Conservation (phyloP, 2,888 invertebrate genomes). For the Netelia fuscicornis region DNA sequence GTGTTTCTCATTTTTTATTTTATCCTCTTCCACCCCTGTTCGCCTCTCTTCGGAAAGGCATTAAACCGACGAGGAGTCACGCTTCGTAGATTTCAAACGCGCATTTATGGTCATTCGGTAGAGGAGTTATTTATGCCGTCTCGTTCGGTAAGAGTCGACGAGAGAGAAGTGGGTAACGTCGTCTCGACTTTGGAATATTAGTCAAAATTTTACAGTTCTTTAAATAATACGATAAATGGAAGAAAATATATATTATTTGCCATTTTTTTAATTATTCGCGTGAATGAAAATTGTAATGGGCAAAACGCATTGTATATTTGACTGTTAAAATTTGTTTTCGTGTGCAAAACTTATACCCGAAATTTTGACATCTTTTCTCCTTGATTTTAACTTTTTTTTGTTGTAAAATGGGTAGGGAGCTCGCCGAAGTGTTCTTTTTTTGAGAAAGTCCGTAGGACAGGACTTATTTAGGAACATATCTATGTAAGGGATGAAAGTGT, state of each 20-base stretch:
- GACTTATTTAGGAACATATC: constrained; percentile 8
- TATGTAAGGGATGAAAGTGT: constrained; percentile 51
- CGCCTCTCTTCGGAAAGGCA: constrained; percentile 73
- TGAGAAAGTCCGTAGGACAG: constrained; percentile 23
- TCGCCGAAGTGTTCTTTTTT: background rate
- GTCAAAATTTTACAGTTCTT: background rate
- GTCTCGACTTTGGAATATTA: constrained; percentile 34
- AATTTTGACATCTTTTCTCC: background rate
- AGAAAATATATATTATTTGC: too few species aligned
- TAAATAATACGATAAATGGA: too few species aligned
- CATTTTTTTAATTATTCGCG: too few species aligned
- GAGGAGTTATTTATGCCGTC: constrained; percentile 79
- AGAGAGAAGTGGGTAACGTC: constrained; percentile 32
- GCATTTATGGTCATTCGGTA: constrained; percentile 80
- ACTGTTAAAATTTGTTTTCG: too few species aligned
- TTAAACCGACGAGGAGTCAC: constrained; percentile 78
- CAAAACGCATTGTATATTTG: too few species aligned
- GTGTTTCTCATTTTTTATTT: constrained; percentile 73
- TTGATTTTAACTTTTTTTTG: background rate
- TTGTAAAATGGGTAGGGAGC: background rate
- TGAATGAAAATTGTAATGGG: too few species aligned
- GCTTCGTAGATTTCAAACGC: constrained; percentile 81
- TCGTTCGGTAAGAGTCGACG: constrained; percentile 36
- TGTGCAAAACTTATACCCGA: too few species aligned
- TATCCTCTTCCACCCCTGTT: constrained; percentile 74